Percentiles rank a stretch among this genome's conserved stretches.
Evolutionary conservation across 2,888 invertebrate genomes (phyloP).

Genomic region (Machimus rusticus): DNA sequence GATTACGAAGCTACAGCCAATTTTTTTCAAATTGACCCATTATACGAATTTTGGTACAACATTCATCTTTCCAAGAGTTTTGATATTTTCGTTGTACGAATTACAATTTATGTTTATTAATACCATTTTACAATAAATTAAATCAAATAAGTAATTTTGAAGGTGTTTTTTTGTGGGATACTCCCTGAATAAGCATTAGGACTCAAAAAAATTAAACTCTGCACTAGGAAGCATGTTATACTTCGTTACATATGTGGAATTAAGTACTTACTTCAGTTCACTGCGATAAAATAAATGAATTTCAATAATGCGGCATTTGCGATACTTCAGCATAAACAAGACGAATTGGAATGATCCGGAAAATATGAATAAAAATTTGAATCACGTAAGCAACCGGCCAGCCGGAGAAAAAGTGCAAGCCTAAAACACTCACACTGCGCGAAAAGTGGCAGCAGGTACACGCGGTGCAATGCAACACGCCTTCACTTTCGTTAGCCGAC

Average conservation of each 20-base stretch:
- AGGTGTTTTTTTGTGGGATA: too few relatives aligned
- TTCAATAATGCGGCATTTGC: neutral
- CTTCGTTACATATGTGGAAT: neutral
- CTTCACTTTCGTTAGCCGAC: neutral
- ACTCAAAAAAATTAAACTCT: neutral
- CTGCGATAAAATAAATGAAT: neutral
- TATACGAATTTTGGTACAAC: too few relatives aligned
- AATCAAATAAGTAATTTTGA: too few relatives aligned
- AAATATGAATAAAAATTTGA: neutral
- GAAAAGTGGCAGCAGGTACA: neutral
- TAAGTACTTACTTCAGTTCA: neutral
- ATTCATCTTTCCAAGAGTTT: too few relatives aligned
- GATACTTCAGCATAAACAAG: neutral
- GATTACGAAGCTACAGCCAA: too few relatives aligned
- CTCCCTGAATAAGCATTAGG: neutral
- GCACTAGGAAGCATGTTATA: neutral
- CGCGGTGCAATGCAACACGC: neutral
- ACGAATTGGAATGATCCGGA: neutral
- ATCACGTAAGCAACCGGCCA: neutral
- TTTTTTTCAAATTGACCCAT: too few relatives aligned
- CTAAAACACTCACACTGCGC: neutral
- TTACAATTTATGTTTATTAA: too few relatives aligned
- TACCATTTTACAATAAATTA: too few relatives aligned
- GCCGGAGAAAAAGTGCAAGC: neutral
- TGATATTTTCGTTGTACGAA: too few relatives aligned